phyloP scores from a whole-genome alignment of 2,797 vertebrate species.

The Fringilla coelebs region DNA sequence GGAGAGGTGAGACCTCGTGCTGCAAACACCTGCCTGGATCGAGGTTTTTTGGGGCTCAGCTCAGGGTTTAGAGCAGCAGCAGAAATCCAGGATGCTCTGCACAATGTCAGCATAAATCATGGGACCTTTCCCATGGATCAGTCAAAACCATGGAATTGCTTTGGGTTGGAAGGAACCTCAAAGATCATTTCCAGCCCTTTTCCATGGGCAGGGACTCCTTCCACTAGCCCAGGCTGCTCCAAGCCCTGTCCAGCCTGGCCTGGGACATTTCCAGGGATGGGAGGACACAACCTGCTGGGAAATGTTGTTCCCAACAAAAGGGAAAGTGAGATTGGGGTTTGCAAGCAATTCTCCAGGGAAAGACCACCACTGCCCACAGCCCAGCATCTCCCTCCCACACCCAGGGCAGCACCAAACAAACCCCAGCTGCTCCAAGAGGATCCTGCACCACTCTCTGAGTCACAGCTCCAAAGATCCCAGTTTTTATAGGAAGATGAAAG shows the following conservation, averaged over 20 bases:
- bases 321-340: background rate
- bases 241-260: background rate
- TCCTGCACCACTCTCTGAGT: background rate
- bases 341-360: background rate
- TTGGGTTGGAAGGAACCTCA: background rate
- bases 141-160: background rate
- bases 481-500: conserved; percentile 29
- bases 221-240: background rate
- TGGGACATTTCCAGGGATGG: background rate
- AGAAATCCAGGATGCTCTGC: background rate
- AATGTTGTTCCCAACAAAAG: background rate
- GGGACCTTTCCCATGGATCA: background rate
- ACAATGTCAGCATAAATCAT: background rate
- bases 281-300: background rate
- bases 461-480: background rate
- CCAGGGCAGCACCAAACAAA: background rate
- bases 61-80: background rate
- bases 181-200: background rate
- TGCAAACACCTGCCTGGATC: background rate
- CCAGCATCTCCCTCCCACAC: background rate
- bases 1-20: background rate
- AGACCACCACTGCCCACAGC: background rate
- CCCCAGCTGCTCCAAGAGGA: background rate
- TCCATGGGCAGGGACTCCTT: background rate
- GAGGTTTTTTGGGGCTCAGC: background rate